phyloP scores from a whole-genome alignment of 2,797 vertebrate species.

The Artibeus lituratus region DNA sequence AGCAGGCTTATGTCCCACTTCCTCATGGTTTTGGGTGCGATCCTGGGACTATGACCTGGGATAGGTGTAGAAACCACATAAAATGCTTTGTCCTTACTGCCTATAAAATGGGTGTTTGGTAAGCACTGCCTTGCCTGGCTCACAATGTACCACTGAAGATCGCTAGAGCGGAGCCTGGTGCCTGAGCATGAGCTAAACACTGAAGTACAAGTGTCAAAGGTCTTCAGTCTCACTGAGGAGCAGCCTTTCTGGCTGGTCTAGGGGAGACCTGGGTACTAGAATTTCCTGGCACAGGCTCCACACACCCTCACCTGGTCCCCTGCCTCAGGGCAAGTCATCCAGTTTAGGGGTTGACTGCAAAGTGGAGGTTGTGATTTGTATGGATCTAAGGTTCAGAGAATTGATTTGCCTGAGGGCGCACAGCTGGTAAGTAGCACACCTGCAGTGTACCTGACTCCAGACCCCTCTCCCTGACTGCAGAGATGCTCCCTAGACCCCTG shows the following conservation, averaged over 20 bases:
- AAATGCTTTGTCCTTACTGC: background rate
- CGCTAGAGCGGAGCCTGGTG: background rate
- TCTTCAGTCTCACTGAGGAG: background rate
- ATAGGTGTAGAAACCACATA: background rate
- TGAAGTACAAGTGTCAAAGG: background rate
- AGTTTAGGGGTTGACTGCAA: background rate
- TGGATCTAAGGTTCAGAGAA: background rate
- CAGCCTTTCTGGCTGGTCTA: background rate
- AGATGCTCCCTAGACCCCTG: background rate
- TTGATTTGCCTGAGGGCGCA: background rate
- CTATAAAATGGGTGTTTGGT: too few species aligned
- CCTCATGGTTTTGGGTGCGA: background rate
- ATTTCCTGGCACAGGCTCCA: accelerated
- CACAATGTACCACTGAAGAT: background rate
- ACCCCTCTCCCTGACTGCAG: too few species aligned
- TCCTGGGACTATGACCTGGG: background rate
- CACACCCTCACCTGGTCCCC: accelerated
- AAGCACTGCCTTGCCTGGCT: background rate
- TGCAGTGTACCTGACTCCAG: background rate
- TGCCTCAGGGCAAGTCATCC: background rate
- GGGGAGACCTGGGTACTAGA: background rate
- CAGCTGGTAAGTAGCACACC: background rate
- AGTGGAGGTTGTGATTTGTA: background rate
- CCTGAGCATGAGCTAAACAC: background rate
- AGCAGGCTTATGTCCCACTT: background rate